These are phyloP conservation scores for Pomatorhinus ruficollis DNA, from an alignment of 2,113 vertebrate genomes.

Conservation along the genomic window DNA sequence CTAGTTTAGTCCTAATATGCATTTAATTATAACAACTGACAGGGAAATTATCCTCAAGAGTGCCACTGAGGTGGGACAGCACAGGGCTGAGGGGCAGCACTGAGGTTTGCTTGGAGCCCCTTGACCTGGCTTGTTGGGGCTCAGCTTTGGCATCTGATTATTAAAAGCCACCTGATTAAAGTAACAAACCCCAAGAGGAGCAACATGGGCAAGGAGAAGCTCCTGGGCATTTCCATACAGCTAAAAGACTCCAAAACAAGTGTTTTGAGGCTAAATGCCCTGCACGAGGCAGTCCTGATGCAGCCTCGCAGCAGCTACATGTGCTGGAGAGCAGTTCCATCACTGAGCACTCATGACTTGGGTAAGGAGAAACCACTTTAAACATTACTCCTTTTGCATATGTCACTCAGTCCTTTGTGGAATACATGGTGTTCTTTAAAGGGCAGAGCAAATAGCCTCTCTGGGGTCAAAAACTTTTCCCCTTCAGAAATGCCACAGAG, in stretches of 20 bases:
- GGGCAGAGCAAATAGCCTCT: neutral
- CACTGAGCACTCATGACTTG: rapidly evolving
- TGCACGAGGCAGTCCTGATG: neutral
- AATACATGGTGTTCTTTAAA: constrained; percentile 39
- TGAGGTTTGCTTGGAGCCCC: neutral
- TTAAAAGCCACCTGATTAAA: neutral
- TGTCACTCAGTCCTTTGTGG: neutral
- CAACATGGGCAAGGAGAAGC: neutral
- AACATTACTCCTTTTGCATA: neutral
- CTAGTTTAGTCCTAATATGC: neutral
- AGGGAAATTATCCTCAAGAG: neutral
- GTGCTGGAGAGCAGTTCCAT: neutral
- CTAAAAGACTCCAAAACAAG: neutral
- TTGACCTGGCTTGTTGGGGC: rapidly evolving
- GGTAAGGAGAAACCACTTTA: neutral
- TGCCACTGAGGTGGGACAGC: neutral
- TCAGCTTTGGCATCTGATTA: neutral
- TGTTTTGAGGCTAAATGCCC: neutral
- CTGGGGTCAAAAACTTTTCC: neutral
- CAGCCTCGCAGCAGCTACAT: neutral
- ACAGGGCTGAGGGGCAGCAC: neutral
- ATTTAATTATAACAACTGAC: neutral
- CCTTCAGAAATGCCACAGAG: constrained; percentile 4
- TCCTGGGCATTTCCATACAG: neutral
- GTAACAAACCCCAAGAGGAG: neutral